Percentiles rank a stretch among this genome's conserved stretches.
Evolutionary conservation across 2,888 invertebrate genomes (phyloP).

Genomic region (Augiades crinisus): DNA sequence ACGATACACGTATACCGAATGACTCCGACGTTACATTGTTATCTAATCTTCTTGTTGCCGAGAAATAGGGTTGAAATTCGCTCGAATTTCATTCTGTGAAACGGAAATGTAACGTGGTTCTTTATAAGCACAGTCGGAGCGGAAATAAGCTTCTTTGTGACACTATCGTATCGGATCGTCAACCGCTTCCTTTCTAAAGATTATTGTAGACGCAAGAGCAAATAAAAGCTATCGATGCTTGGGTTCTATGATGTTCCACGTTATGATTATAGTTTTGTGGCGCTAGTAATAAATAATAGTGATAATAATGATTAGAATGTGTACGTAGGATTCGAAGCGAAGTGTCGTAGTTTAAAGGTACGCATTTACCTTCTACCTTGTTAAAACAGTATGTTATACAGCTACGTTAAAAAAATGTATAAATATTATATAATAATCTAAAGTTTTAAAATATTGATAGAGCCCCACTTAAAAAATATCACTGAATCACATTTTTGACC

Average conservation of each 20-base stretch:
- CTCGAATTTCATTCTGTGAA: constrained; percentile 31
- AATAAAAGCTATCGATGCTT: constrained; percentile 65
- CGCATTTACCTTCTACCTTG: too few species aligned
- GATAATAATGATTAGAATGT: too few species aligned
- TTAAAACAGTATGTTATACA: too few species aligned
- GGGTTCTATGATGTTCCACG: constrained; percentile 26
- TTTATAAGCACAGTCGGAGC: constrained; percentile 61
- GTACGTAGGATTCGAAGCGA: too few species aligned
- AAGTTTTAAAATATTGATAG: too few species aligned
- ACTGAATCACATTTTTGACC: too few species aligned
- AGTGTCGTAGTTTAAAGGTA: too few species aligned
- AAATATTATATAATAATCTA: too few species aligned
- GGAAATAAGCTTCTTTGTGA: constrained; percentile 80
- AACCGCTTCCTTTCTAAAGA: constrained; percentile 75
- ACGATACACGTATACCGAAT: constrained; percentile 62
- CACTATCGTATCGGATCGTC: constrained; percentile 75
- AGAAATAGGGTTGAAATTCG: constrained; percentile 36
- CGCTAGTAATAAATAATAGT: background rate
- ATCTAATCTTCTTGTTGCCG: constrained; percentile 25
- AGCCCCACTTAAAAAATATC: too few species aligned
- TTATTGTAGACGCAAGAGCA: constrained; percentile 70
- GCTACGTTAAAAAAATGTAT: too few species aligned
- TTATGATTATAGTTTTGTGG: constrained; percentile 30
- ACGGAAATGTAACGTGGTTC: constrained; percentile 51
- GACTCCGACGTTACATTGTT: constrained; percentile 24